Base-by-base conservation (phyloP, 2,797 vertebrate species). In the Anas bahamensis region DNA sequence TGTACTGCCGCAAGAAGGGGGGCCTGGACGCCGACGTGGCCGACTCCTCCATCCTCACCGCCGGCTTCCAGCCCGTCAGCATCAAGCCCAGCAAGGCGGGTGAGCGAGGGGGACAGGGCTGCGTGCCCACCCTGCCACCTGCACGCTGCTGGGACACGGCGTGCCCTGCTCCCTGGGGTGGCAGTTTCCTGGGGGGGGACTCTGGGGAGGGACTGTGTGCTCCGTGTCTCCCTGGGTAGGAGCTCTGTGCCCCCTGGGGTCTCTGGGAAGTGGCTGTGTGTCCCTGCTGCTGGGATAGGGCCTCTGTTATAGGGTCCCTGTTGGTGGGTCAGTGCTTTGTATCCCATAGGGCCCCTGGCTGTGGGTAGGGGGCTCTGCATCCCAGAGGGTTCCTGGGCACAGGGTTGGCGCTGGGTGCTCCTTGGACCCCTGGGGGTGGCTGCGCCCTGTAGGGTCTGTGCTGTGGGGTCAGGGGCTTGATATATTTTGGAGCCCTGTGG, bases 41-140 rank as follows among this genome's bases (percentile, higher is more conserved):
- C 0, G 99, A 99, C 97, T 99, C 99, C 13, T 99, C 99, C 96
- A 99, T 99, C 95, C 99, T 99, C 98, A 99, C 99, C 22, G 99
- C 99, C 17, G 99, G 99, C 98, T 99, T 99, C 97, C 99, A 99
- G 98, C 99, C 99, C 1, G 99, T 99, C 98, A 99, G 99, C 98
- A 99, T 99, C 98, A 99, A 99, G 98, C 99, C 99, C 97, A 99
- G 98, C 98, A 99, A 99, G 98, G 99, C 99, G 97, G 99, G 99
- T 99, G 98, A 98, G 98, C 94, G 7, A 24, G 44, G 23, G 59
- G 68, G 24, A 37, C 0, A 7, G 44, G 60, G 9, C 28, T 31
- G 21, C 5, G 44, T 15, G 31, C 37, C 26, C 7, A 3, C 17
- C 10, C 65, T 13, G 31, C 64, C 22, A 11, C 29, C 64, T 31